These are phyloP conservation scores for Alca torda DNA, from an alignment of 2,797 vertebrate species.

Conservation along the genomic window DNA sequence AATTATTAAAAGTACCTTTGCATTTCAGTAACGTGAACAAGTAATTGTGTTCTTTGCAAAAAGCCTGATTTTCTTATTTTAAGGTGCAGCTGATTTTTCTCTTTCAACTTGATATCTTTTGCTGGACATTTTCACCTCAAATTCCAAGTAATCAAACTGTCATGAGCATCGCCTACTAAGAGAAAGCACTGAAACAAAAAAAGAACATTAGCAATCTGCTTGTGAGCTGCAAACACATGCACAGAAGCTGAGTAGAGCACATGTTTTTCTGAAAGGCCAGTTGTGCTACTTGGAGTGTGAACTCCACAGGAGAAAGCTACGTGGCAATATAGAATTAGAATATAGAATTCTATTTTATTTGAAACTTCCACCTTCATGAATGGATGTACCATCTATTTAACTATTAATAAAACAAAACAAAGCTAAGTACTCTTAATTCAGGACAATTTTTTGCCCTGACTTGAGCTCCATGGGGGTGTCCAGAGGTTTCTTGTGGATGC, in stretches of 20 bases:
- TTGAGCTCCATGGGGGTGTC: background rate
- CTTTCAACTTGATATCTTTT: background rate
- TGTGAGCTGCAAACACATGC: constrained; percentile 1
- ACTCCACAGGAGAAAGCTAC: background rate
- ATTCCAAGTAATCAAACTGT: background rate
- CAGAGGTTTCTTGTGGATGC: background rate
- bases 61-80: background rate
- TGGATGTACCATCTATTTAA: background rate
- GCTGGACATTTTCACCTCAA: background rate
- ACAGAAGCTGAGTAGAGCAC: background rate
- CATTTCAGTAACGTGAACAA: background rate
- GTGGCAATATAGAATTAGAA: background rate
- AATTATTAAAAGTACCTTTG: constrained; percentile 8
- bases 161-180: background rate
- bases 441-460: background rate
- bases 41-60: background rate
- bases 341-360: background rate
- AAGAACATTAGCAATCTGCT: background rate
- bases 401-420: background rate
- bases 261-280: background rate
- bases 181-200: background rate
- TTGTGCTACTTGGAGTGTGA: background rate
- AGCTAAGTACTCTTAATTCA: background rate
- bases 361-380: background rate
- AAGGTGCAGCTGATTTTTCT: background rate